phyloP scores from a whole-genome alignment of 2,797 vertebrate species.

The Chromobotia macracanthus region DNA sequence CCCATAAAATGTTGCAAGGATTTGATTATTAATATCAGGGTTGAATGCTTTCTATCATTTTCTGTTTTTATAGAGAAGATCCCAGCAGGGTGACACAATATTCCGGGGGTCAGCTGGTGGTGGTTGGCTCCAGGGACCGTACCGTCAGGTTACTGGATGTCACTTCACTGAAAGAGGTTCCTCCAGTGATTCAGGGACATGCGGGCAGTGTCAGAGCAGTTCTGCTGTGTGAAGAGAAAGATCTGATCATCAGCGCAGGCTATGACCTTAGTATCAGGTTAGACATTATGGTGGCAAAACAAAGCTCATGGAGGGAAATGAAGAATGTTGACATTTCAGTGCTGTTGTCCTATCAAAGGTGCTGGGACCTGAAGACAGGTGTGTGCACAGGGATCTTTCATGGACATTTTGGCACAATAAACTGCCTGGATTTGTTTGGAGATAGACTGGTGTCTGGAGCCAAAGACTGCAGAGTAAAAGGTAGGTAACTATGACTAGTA shows the following conservation, averaged over 20 bases:
- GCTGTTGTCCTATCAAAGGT: conserved; percentile 70
- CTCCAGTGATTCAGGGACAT: conserved; percentile 72
- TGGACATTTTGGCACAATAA: conserved; percentile 81
- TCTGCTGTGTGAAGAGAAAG: conserved; percentile 76
- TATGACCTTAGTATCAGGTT: conserved; percentile 88
- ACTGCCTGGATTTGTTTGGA: conserved; percentile 79
- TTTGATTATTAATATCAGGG: too few relatives aligned
- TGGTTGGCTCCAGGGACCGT: conserved; percentile 74
- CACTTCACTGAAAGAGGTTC: conserved; percentile 53
- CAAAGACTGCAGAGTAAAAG: conserved; percentile 84
- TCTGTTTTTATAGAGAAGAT: conserved; percentile 73
- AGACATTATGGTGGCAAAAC: neutral
- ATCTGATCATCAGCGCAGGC: conserved; percentile 80
- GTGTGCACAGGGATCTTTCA: conserved; percentile 74
- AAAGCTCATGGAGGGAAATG: neutral
- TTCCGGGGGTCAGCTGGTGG: conserved; percentile 76
- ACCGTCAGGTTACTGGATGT: conserved; percentile 74
- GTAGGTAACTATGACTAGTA: conserved; percentile 65
- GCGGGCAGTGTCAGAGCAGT: conserved; percentile 75
- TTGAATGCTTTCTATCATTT: neutral
- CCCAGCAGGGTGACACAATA: conserved; percentile 79
- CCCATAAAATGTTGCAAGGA: too few relatives aligned
- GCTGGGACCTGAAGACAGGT: conserved; percentile 82
- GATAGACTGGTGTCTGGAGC: conserved; percentile 83
- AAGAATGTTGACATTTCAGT: conserved; percentile 1